phyloP scores from a whole-genome alignment of 2,797 vertebrate species.

The Anas bahamensis region DNA sequence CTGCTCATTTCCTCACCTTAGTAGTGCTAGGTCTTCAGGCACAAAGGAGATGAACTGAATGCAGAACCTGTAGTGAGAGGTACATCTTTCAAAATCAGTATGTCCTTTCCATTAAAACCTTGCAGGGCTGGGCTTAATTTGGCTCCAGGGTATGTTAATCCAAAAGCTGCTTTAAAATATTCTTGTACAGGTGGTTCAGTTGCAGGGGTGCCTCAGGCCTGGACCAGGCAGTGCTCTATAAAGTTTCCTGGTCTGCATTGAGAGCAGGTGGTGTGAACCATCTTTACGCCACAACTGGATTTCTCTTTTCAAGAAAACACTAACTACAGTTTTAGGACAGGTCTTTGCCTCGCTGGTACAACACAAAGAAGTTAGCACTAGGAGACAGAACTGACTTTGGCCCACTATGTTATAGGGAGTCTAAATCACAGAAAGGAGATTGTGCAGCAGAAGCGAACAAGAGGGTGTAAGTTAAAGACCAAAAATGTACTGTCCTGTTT shows the following conservation, averaged over 20 bases:
- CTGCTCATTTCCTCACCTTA: neutral
- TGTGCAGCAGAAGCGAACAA: constrained; percentile 2
- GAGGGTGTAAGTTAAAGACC: neutral
- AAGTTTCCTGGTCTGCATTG: neutral
- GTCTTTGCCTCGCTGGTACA: neutral
- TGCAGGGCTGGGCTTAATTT: neutral
- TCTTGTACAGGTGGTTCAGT: neutral
- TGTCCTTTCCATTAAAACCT: neutral
- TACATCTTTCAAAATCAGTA: neutral
- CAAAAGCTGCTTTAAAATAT: neutral
- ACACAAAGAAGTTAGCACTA: neutral
- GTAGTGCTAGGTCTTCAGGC: neutral
- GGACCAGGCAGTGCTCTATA: neutral
- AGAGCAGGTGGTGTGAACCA: neutral
- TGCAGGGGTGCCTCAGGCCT: neutral
- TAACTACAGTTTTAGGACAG: neutral
- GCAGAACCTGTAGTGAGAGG: neutral
- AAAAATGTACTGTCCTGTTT: constrained; percentile 44
- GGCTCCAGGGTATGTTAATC: neutral
- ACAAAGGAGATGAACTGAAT: neutral
- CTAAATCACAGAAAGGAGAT: neutral
- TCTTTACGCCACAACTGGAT: neutral
- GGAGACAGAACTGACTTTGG: neutral
- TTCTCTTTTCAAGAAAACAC: neutral
- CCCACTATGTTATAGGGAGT: neutral